A percentile compares a stretch with the other conserved stretches of the same genome.
These are phyloP conservation scores for Epistrophe grossulariae DNA, from an alignment of 2,888 invertebrate genomes.

Conservation along the genomic window DNA sequence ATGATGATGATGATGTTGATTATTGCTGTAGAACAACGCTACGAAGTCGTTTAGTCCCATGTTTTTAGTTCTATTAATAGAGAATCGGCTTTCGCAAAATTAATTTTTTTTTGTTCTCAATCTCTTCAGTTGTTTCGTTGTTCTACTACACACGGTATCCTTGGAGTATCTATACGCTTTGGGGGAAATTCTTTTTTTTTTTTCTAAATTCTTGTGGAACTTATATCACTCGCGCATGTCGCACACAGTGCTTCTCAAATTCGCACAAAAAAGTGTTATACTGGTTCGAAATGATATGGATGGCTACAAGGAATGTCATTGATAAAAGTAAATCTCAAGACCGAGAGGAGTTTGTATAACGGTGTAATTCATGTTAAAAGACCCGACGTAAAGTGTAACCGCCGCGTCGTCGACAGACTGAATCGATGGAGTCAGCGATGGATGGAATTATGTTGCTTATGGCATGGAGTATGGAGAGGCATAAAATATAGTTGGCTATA, in stretches of 20 bases:
- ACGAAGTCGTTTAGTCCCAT: slow-evolving; percentile 84
- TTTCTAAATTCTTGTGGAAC: slow-evolving; percentile 71
- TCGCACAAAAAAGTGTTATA: slow-evolving; percentile 54
- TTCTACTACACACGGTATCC: slow-evolving; percentile 47
- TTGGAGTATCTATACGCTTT: slow-evolving; percentile 52
- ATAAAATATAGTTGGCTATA: neutral
- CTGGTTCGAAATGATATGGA: neutral
- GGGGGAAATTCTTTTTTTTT: slow-evolving; percentile 5
- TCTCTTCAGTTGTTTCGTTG: slow-evolving; percentile 33
- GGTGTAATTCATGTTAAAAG: slow-evolving; percentile 49
- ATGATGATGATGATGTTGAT: slow-evolving; percentile 52
- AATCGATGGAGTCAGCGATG: slow-evolving; percentile 70
- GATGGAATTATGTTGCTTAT: slow-evolving; percentile 67
- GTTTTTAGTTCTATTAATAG: slow-evolving; percentile 68
- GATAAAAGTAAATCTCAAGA: slow-evolving; percentile 49
- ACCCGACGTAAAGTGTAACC: slow-evolving; percentile 72
- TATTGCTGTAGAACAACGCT: slow-evolving; percentile 82
- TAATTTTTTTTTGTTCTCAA: slow-evolving; percentile 46
- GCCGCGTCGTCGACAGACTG: slow-evolving; percentile 61
- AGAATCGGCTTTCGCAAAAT: slow-evolving; percentile 68
- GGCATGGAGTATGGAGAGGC: slow-evolving; percentile 22
- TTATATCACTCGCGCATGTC: slow-evolving; percentile 67
- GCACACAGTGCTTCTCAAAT: slow-evolving; percentile 69
- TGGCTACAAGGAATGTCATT: slow-evolving; percentile 37
- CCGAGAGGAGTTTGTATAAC: slow-evolving; percentile 54